Evolutionary conservation across 2,797 vertebrate genomes (phyloP), one percentile per base, ranked within the genome.

Genomic region (Pygocentrus nattereri): DNA sequence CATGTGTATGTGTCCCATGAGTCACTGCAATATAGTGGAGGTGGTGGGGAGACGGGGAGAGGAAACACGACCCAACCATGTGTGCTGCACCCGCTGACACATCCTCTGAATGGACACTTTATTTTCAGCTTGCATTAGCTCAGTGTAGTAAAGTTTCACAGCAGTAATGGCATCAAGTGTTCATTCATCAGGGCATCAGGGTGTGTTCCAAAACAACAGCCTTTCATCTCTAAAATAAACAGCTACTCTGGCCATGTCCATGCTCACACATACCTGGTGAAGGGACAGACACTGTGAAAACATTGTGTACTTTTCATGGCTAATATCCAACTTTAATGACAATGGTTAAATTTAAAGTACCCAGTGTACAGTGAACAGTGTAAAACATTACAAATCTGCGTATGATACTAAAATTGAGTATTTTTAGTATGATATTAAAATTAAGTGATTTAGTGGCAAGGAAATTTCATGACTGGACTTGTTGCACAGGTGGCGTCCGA

Each of bases 11-110:
- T 23, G 21, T 38, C 72, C 52, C 34, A 44, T 41, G 54, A 74
- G 54, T 59, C 52, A 74, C 54, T 74, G 13, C 30, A 74, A 74
- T 41, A 23, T 31, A 21, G 27, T 56, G 84, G 79, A 84, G 75
- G n/a, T 76, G 61, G 54, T 18, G 11, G 58, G 81, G 68, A 23
- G 23, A 76, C 70, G 84, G 85, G 86, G 87, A 82, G 75, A 78
- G 23, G 38, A 80, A 18, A 74, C 47, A 76, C 30, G 41, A 67
- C 50, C 52, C 31, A 80, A 31, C 34, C 50, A 38, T 1, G 41
- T 41, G 74, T 74, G 81, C 49, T 27, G 34, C n/a, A 47, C 38
- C 7, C 47, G 4, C 58, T 13, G 27, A 71, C 38, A 50, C 52
- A 81, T 44, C 38, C 58, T 16, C 34, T 80, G 47, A 86, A 85